Base-by-base conservation (phyloP, 2,113 vertebrate species). In the Labeo rohita region DNA sequence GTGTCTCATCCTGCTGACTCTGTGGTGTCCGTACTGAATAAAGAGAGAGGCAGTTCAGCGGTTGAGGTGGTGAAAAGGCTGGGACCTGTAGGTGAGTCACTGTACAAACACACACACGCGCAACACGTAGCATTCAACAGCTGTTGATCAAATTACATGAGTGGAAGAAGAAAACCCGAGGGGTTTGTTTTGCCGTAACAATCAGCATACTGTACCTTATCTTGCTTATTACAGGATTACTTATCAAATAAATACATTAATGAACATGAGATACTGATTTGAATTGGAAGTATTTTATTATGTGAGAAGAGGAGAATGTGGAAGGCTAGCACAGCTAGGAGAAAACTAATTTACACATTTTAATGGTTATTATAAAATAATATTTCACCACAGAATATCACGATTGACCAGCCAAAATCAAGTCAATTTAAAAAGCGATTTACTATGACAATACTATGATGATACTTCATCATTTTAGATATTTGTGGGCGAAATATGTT, bases 1-100 rank as follows among this genome's bases (percentile, higher is more conserved):
- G 98, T 99, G 89, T 99, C 98, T 76, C 98, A 99, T 90, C 97
- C 97, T 84, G 97, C 97, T 92, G 97, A 99, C 92, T 98, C 98
- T 0, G 98, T 99, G 92, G 98, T 99, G 76, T 99, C 98, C 49
- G 97, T 99, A 75, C 94, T 99, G 93, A 99, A 99, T 93, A 99
- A 99, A 92, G 97, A 99, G 93, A 96, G 92, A 66, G 98, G 98
- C 89, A 99, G 98, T 93, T 97, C 95, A 59, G 97, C 98, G 13
- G 47, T 89, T 8, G 91, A 94, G 93, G 98, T 99, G 85, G 96
- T 99, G 43, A 91, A 95, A 93, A 96, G 88, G 88, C 97, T 99
- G 66, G 97, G 98, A 86, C 96, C 97, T 81, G 96, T 34, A 96
- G 98, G 97, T 98, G 82, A 84, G 59, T 89, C 75, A 36, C 15